A percentile compares a stretch with the other conserved stretches of the same genome.
Evolutionary conservation across 2,797 vertebrate genomes (phyloP).

Genomic region (Cetoscarus ocellatus): DNA sequence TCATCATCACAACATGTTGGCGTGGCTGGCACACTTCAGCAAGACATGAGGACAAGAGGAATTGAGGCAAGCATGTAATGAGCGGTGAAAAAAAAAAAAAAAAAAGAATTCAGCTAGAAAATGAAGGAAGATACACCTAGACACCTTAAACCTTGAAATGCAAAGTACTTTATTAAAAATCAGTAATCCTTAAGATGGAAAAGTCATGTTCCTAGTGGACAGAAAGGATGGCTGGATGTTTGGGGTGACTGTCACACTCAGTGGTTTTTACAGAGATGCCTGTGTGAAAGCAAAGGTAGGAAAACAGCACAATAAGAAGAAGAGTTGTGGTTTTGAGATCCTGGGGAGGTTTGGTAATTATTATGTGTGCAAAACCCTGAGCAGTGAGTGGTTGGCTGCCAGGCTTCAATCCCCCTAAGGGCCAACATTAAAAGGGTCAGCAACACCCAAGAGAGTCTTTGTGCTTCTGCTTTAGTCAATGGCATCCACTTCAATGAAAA

Average conservation of each 20-base stretch:
- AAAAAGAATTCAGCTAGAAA: too few relatives aligned
- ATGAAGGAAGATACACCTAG: not conserved
- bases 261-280: constrained; percentile 18
- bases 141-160: too few relatives aligned
- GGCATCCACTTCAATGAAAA: constrained; percentile 30
- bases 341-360: constrained; percentile 26
- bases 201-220: not conserved
- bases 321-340: not conserved
- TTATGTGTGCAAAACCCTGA: constrained; percentile 25
- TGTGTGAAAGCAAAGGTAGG: constrained; percentile 16
- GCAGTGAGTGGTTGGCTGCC: constrained; percentile 45
- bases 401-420: constrained; percentile 62
- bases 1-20: constrained; percentile 76
- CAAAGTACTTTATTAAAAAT: too few relatives aligned
- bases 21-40: constrained; percentile 60
- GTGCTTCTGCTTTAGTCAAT: constrained; percentile 37
- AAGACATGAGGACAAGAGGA: constrained; percentile 1
- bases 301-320: not conserved
- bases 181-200: too few relatives aligned
- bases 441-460: constrained; percentile 65
- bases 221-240: not conserved
- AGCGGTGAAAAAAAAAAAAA: not conserved
- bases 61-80: not conserved
- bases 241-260: not conserved
- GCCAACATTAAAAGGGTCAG: constrained; percentile 66